Conservation (phyloP, 2,113 vertebrate species). For the Cairina moschata region DNA sequence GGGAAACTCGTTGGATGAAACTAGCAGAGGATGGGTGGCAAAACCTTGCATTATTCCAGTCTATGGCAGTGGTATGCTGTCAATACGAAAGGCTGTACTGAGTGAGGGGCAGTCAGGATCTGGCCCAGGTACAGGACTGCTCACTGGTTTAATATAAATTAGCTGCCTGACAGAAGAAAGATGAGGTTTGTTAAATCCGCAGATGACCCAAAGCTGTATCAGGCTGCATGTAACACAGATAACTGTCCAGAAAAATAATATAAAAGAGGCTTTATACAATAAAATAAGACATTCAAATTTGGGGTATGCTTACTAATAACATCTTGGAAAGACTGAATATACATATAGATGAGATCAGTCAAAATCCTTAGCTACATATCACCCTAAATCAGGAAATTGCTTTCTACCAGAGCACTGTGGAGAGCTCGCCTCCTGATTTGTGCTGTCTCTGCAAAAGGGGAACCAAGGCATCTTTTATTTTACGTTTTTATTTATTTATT, state of each 20-base stretch:
- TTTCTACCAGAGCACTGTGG: neutral
- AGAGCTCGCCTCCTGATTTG: constrained; percentile 7
- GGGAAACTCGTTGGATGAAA: neutral
- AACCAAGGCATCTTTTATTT: constrained; percentile 23
- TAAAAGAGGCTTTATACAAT: neutral
- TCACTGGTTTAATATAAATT: neutral
- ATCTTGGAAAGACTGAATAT: neutral
- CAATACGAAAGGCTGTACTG: neutral
- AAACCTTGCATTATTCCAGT: neutral
- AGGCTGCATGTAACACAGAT: neutral
- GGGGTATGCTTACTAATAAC: neutral
- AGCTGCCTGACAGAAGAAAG: neutral
- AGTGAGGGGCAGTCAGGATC: neutral
- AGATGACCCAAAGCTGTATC: neutral
- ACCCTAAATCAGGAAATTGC: constrained; percentile 46
- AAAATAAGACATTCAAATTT: constrained; percentile 45
- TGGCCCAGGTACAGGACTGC: fast-evolving
- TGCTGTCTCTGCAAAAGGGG: constrained; percentile 12
- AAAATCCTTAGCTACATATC: constrained; percentile 43
- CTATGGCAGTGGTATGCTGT: neutral
- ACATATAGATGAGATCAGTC: constrained; percentile 45
- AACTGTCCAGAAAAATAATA: constrained; percentile 16
- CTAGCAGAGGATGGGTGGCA: neutral
- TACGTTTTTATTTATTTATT: neutral
- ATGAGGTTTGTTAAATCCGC: neutral